These are phyloP conservation scores for Anguilla marmorata DNA, from an alignment of 2,797 vertebrate species.

Conservation along the genomic window DNA sequence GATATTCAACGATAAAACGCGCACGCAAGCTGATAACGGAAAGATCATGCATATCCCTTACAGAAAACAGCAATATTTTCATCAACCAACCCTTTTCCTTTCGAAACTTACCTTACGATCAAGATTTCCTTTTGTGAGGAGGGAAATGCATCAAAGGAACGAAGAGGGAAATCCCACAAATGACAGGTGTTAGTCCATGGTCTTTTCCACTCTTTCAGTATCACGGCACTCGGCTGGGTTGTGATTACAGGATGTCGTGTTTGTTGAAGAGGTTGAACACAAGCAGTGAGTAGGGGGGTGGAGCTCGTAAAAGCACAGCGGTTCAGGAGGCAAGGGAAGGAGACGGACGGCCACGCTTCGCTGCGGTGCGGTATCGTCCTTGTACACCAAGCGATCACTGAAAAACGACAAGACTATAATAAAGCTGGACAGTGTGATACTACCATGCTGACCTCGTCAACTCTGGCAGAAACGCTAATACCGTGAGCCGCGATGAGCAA, in stretches of 20 bases:
- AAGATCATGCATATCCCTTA: background rate
- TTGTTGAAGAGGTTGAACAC: constrained; percentile 32
- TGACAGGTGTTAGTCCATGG: constrained; percentile 19
- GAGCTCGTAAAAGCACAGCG: constrained; percentile 12
- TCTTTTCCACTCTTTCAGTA: background rate
- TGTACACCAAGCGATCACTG: background rate
- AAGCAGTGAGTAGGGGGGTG: constrained; percentile 21
- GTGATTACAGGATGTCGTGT: constrained; percentile 30
- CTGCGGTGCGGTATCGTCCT: background rate
- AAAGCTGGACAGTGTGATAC: background rate
- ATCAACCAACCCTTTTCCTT: background rate
- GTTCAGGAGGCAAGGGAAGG: constrained; percentile 5
- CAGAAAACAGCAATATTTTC: background rate
- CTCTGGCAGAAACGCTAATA: background rate
- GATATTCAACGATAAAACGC: background rate
- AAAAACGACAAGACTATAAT: background rate
- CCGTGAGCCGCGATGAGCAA: background rate
- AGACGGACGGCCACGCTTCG: constrained; percentile 19
- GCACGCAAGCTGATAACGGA: constrained; percentile 12
- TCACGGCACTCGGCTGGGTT: constrained; percentile 6
- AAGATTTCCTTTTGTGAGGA: constrained; percentile 10
- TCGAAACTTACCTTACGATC: constrained; percentile 5
- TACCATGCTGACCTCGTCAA: constrained; percentile 12
- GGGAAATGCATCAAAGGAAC: constrained; percentile 11
- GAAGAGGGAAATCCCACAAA: constrained; percentile 15